Conservation (phyloP, 2,888 invertebrate genomes). For the Alsophila aescularia region DNA sequence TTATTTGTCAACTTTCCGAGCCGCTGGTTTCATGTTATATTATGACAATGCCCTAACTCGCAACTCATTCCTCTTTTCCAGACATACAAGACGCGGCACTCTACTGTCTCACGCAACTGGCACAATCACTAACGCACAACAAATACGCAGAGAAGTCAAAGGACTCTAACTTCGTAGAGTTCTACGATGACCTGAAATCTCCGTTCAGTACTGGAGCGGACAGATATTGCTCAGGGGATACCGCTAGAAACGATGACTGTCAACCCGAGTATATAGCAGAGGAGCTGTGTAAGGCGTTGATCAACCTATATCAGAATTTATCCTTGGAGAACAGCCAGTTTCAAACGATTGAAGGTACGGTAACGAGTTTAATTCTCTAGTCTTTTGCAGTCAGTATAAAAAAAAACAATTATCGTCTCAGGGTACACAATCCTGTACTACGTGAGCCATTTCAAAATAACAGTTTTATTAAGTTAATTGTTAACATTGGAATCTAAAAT, state of each 20-base stretch:
- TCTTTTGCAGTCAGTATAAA: too few species aligned
- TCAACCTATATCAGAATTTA: slow-evolving; percentile 57
- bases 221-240: slow-evolving; percentile 48
- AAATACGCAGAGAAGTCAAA: slow-evolving; percentile 54
- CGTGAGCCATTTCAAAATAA: too few species aligned
- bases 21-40: too few species aligned
- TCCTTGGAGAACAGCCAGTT: slow-evolving; percentile 55
- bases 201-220: slow-evolving; percentile 38
- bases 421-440: too few species aligned
- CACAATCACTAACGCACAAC: slow-evolving; percentile 55
- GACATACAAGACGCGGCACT: slow-evolving; percentile 66
- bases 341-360: slow-evolving; percentile 58
- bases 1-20: too few species aligned
- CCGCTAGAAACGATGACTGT: slow-evolving; percentile 49
- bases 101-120: slow-evolving; percentile 62
- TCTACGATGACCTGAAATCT: slow-evolving; percentile 63
- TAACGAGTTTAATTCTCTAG: too few species aligned
- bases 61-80: slow-evolving; percentile 43
- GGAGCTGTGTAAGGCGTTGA: slow-evolving; percentile 62
- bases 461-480: too few species aligned
- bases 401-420: too few species aligned
- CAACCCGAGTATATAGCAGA: slow-evolving; percentile 71
- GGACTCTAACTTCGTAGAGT: slow-evolving; percentile 51
- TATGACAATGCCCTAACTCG: too few species aligned
- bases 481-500: too few species aligned